Evolutionary conservation across 2,113 vertebrate genomes (phyloP), one percentile per base, ranked within the genome.

Genomic region (Pomatorhinus ruficollis): DNA sequence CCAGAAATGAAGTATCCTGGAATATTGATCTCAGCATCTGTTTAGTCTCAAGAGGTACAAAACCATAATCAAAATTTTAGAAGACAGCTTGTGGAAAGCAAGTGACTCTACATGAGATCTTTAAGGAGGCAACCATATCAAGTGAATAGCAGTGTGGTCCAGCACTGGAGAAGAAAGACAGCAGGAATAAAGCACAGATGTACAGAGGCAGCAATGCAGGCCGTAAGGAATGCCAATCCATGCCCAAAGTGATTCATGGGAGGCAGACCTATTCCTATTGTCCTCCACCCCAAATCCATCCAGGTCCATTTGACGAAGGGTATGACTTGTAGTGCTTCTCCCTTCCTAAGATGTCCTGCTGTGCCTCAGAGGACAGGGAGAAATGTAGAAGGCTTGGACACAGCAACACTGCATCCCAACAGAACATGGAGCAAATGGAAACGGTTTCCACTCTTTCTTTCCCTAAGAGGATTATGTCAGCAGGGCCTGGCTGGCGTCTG

Each of bases 391-490:
- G 49, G 65, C 56, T 39, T 30, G 49, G 92, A 94, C 81, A 66
- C 27, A 93, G 76, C 31, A 97, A 95, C 0, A 8, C 52, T 6
- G 28, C 3, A 7, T 93, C 90, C 89, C 81, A 96, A 78, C 9
- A 92, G 89, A 39, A 39, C 40, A 52, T 15, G n/a, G 64, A 95
- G 82, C 87, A 80, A 64, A 76, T 76, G 87, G 90, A 97, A 97
- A 89, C 2, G 52, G 74, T 96, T 97, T 95, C 93, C 96, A 61
- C 49, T 85, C 96, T 89, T 76, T 95, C 95, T 88, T 93, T 85
- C 28, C n/a, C 15, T 98, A 98, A 98, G 97, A 98, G 97, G 98
- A 98, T 98, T 98, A 98, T 89, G 88, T 89, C 89, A 87, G 89
- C 78, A 87, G 92, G 90, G 42, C 85, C 45, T 69, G 57, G 42